These are phyloP conservation scores for Camelus bactrianus DNA, from an alignment of 2,113 vertebrate species.

Conservation along the genomic window DNA sequence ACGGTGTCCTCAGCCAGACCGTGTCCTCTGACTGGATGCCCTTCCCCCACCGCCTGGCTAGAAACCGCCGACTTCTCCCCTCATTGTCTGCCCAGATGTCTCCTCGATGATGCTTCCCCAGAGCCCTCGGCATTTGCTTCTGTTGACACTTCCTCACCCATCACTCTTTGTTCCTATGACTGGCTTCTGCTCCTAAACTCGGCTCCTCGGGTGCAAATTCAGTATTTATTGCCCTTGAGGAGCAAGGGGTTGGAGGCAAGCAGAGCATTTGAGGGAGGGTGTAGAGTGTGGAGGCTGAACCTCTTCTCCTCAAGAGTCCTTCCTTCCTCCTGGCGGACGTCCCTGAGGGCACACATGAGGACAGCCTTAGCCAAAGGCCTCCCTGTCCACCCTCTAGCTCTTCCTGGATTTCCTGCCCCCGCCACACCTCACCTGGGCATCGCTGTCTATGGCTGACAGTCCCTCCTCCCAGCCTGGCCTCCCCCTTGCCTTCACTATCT, in stretches of 20 bases:
- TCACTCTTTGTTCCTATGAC: background rate
- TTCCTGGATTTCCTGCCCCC: background rate
- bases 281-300: too few species aligned
- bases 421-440: background rate
- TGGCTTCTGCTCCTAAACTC: background rate
- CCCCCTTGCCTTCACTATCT: background rate
- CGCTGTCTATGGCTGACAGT: background rate
- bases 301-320: background rate
- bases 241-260: background rate
- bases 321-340: background rate
- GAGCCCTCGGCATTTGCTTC: background rate
- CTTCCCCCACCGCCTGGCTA: background rate
- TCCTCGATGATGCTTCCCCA: background rate
- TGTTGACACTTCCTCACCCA: background rate
- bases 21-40: background rate
- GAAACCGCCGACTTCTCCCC: background rate
- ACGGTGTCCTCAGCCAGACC: rapidly evolving
- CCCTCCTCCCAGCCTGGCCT: background rate
- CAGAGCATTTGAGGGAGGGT: background rate
- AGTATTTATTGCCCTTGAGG: background rate
- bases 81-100: background rate
- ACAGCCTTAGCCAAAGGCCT: background rate
- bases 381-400: background rate
- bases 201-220: background rate
- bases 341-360: too few species aligned